phyloP scores from a whole-genome alignment of 2,797 vertebrate genomes.

The Hippopotamyrus pictus region DNA sequence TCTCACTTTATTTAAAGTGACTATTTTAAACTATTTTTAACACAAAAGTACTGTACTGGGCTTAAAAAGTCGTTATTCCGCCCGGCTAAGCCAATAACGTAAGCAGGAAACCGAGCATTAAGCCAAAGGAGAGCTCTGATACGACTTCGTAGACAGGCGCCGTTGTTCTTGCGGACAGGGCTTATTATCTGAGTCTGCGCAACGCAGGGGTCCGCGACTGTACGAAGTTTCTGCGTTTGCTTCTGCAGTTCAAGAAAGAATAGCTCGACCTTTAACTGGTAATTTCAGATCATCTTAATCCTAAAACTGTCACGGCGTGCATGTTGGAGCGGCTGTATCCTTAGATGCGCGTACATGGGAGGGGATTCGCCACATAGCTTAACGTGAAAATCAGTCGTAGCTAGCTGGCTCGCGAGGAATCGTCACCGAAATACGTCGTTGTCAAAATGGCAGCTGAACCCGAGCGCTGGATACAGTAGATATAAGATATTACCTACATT shows the following conservation, averaged over 20 bases:
- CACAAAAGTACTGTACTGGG: neutral
- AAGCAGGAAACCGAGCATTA: slow-evolving; percentile 1
- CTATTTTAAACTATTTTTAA: neutral
- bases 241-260: slow-evolving; percentile 27
- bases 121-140: slow-evolving; percentile 26
- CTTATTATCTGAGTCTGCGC: slow-evolving; percentile 42
- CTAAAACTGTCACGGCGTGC: neutral
- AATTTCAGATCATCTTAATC: slow-evolving; percentile 22
- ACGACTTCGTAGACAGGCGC: slow-evolving; percentile 24
- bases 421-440: slow-evolving; percentile 17
- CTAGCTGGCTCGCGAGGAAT: slow-evolving; percentile 20
- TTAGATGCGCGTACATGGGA: neutral
- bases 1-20: neutral
- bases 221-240: slow-evolving; percentile 46
- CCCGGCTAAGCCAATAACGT: neutral
- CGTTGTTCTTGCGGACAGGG: slow-evolving; percentile 30
- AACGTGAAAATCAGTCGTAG: slow-evolving; percentile 8
- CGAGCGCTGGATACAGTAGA: slow-evolving; percentile 4
- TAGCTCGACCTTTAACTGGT: slow-evolving; percentile 33
- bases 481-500: neutral
- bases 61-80: neutral
- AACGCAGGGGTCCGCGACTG: slow-evolving; percentile 38
- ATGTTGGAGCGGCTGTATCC: neutral
- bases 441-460: slow-evolving; percentile 22
- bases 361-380: neutral